Evolutionary conservation across 2,797 vertebrate species (phyloP).

Genomic region (Nothura maculosa): DNA sequence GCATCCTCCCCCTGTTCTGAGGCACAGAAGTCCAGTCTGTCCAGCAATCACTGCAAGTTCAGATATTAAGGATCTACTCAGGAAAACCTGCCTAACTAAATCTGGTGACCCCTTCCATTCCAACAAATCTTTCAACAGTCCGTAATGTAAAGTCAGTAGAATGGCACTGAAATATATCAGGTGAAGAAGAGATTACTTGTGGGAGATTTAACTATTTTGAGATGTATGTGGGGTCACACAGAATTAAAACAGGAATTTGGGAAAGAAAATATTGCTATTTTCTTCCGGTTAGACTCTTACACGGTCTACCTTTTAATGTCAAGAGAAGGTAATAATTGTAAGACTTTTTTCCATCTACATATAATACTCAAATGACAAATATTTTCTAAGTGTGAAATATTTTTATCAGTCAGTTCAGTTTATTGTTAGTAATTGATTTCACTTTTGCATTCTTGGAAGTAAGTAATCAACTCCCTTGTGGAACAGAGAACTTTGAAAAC

Average conservation of each 20-base stretch:
- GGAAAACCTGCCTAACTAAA: not conserved
- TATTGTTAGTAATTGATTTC: not conserved
- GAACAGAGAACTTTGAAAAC: conserved; percentile 12
- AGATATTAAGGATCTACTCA: not conserved
- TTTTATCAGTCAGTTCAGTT: not conserved
- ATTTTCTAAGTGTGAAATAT: not conserved
- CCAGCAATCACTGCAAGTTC: not conserved
- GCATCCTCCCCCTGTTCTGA: not conserved
- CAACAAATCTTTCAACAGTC: not conserved
- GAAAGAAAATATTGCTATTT: not conserved
- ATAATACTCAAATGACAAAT: not conserved
- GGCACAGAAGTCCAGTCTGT: not conserved
- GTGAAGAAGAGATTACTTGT: not conserved
- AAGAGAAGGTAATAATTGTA: not conserved
- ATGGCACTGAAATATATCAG: not conserved
- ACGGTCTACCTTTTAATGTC: not conserved
- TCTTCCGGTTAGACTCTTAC: not conserved
- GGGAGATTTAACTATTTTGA: not conserved
- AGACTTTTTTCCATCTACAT: not conserved
- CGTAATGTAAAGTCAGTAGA: not conserved
- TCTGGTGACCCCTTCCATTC: not conserved
- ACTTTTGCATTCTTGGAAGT: not conserved
- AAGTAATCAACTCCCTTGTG: not conserved
- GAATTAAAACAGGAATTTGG: not conserved
- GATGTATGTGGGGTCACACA: not conserved